These are phyloP conservation scores for Discoglossus pictus DNA, from an alignment of 2,797 vertebrate species.

Conservation along the genomic window DNA sequence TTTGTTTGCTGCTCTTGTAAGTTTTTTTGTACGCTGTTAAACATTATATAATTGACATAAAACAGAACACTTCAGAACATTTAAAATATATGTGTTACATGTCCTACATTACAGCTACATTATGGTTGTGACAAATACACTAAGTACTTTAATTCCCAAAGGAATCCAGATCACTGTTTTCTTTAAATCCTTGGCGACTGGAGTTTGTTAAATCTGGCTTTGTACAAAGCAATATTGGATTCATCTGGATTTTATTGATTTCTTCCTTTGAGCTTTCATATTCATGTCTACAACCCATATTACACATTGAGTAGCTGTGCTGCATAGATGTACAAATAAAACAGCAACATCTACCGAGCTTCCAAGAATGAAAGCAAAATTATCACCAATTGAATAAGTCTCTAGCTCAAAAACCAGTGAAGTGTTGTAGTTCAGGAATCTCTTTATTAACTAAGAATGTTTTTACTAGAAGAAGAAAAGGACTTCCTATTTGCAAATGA, in stretches of 20 bases:
- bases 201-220: conserved; percentile 21
- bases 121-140: conserved; percentile 38
- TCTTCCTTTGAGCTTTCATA: conserved; percentile 36
- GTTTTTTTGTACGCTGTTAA: too few species aligned
- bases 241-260: conserved; percentile 51
- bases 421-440: conserved; percentile 29
- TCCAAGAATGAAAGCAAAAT: conserved; percentile 26
- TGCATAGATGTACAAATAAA: conserved; percentile 28
- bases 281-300: conserved; percentile 28
- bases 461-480: conserved; percentile 36
- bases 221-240: conserved; percentile 29
- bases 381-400: conserved; percentile 39
- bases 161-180: conserved; percentile 20
- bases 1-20: too few species aligned
- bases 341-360: conserved; percentile 27
- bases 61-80: conserved; percentile 32
- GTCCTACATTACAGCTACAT: conserved; percentile 11
- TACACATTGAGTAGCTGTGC: conserved; percentile 21
- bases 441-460: conserved; percentile 47
- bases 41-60: conserved; percentile 26
- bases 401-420: conserved; percentile 31
- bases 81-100: conserved; percentile 24
- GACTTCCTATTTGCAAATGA: conserved; percentile 33
- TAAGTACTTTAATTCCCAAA: conserved; percentile 29
- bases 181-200: conserved; percentile 16